phyloP scores from a whole-genome alignment of 2,113 vertebrate species.

The Platichthys flesus region DNA sequence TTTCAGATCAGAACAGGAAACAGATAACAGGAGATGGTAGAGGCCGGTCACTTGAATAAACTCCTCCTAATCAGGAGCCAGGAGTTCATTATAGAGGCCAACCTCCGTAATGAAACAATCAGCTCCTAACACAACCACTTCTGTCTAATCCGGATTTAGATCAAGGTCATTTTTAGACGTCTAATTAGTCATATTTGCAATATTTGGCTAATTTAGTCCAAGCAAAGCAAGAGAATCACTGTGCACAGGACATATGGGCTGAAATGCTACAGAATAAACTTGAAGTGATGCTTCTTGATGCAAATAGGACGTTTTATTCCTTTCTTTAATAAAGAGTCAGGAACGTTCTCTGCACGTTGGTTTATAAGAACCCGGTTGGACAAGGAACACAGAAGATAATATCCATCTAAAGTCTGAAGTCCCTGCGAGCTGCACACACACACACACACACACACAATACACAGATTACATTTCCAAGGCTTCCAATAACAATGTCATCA shows the following conservation, averaged over 20 bases:
- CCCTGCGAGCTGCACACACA: constrained; percentile 16
- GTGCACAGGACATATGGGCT: background rate
- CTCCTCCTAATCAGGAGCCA: background rate
- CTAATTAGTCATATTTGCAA: background rate
- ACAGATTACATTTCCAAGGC: constrained; percentile 44
- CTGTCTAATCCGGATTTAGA: too few relatives aligned
- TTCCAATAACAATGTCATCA: constrained; percentile 59
- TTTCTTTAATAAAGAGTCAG: too few relatives aligned
- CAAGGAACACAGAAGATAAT: background rate
- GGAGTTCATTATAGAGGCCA: too few relatives aligned
- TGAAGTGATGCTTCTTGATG: too few relatives aligned
- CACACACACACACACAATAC: background rate
- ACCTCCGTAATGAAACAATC: too few relatives aligned
- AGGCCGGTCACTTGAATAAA: too few relatives aligned
- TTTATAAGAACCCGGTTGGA: background rate
- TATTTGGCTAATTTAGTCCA: constrained; percentile 38
- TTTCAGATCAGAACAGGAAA: too few relatives aligned
- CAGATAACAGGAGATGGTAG: too few relatives aligned
- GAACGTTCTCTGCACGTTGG: background rate
- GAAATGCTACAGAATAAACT: too few relatives aligned
- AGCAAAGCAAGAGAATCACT: constrained; percentile 28
- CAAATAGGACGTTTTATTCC: background rate
- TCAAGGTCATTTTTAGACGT: too few relatives aligned
- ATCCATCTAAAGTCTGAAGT: background rate
- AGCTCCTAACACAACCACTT: too few relatives aligned